Conservation (phyloP, 2,888 invertebrate species). For the Gerosis bhagava region DNA sequence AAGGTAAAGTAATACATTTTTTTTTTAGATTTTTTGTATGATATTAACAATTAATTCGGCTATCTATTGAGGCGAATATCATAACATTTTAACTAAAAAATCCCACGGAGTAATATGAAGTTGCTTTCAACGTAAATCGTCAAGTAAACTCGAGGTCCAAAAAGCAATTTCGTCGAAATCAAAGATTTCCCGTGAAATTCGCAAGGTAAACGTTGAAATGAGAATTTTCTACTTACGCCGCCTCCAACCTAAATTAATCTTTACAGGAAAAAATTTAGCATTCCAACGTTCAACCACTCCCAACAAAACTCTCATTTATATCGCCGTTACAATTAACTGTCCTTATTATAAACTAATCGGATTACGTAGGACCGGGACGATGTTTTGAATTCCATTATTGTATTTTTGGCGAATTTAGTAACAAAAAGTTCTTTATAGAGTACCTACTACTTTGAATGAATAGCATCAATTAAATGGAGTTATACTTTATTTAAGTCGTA, state of each 20-base stretch:
- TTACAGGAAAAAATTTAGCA: constrained; percentile 1
- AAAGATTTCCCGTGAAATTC: constrained; percentile 28
- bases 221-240: constrained; percentile 16
- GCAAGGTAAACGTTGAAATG: constrained; percentile 23
- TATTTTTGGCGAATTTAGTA: background rate
- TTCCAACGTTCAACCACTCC: no score
- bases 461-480: no score
- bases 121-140: constrained; percentile 2
- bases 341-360: constrained; percentile 19
- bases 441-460: no score
- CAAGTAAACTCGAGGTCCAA: constrained; percentile 10
- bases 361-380: background rate
- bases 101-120: background rate
- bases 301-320: background rate
- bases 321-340: constrained; percentile 12
- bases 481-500: no score
- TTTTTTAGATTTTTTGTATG: no score
- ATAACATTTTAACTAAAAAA: no score
- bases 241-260: constrained; percentile 3
- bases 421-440: no score
- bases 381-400: constrained; percentile 3
- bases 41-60: no score
- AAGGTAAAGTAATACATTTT: no score
- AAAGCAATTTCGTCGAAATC: constrained; percentile 26
- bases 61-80: no score